Conservation (phyloP, 2,113 vertebrate genomes). For the Ahaetulla prasina region DNA sequence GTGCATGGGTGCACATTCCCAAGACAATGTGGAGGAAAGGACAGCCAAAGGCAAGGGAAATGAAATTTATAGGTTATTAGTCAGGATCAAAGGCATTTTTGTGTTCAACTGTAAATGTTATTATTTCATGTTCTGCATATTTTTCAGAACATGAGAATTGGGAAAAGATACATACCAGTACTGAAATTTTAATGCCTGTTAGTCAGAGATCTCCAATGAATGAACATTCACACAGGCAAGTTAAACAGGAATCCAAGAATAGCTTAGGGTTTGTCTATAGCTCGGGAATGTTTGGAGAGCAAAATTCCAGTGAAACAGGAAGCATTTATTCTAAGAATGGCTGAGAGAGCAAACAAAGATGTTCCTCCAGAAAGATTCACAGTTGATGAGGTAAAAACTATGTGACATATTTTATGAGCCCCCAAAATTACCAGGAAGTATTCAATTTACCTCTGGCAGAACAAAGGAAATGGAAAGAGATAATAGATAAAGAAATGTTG, state of each 20-base stretch:
- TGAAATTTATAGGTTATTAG: not conserved
- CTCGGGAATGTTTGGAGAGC: not conserved
- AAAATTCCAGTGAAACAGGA: not conserved
- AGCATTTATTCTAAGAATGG: not conserved
- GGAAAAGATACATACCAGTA: not conserved
- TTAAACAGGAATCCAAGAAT: not conserved
- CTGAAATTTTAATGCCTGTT: not conserved
- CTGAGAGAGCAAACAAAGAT: not conserved
- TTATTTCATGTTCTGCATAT: not conserved
- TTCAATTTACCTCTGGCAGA: not conserved
- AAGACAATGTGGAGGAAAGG: not conserved
- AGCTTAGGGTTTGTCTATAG: not conserved
- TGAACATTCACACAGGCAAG: not conserved
- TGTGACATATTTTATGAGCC: not conserved
- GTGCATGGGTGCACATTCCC: not conserved
- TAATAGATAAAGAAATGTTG: not conserved
- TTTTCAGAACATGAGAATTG: not conserved
- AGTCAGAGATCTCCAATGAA: not conserved
- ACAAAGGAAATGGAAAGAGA: not conserved
- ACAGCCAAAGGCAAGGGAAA: not conserved
- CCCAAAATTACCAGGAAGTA: not conserved
- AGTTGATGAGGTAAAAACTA: not conserved
- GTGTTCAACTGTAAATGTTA: not conserved
- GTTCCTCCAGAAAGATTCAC: not conserved
- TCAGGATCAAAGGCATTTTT: not conserved